Conservation (phyloP, 1,140 invertebrate genomes). For the Trichonephila clavipes region DNA sequence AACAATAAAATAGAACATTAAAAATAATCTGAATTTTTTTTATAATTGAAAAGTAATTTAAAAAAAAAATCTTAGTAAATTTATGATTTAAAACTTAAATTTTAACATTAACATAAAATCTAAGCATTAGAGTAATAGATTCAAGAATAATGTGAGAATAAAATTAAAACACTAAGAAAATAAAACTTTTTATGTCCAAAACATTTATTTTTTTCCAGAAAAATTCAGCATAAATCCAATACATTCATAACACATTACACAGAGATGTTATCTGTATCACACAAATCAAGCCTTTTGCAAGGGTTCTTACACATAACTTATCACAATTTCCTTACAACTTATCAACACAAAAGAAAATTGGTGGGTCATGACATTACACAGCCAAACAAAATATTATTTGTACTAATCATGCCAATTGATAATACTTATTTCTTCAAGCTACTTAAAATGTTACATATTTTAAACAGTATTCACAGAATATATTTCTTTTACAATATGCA, state of each 20-base stretch:
- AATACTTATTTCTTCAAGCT: background rate
- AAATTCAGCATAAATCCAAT: background rate
- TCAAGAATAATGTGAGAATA: too few relatives aligned
- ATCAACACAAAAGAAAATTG: slow-evolving; percentile 1
- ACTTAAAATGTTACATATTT: too few relatives aligned
- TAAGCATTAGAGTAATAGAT: too few relatives aligned
- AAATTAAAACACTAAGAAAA: background rate
- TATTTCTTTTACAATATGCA: too few relatives aligned
- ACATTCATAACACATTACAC: background rate
- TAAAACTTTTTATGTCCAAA: background rate
- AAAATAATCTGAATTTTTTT: too few relatives aligned
- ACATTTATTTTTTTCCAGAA: background rate
- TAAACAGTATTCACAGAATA: too few relatives aligned
- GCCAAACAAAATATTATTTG: background rate
- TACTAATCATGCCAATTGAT: background rate
- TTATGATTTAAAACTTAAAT: too few relatives aligned
- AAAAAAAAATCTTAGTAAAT: too few relatives aligned
- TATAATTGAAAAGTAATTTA: too few relatives aligned
- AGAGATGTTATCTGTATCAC: background rate
- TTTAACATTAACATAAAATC: too few relatives aligned
- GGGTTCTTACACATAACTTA: background rate
- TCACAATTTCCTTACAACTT: background rate
- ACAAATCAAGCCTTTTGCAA: background rate
- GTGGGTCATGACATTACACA: slow-evolving; percentile 26
- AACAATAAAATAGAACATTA: too few relatives aligned